These are phyloP conservation scores for Microtus richardsoni DNA, from an alignment of 2,113 vertebrate genomes.

Conservation along the genomic window DNA sequence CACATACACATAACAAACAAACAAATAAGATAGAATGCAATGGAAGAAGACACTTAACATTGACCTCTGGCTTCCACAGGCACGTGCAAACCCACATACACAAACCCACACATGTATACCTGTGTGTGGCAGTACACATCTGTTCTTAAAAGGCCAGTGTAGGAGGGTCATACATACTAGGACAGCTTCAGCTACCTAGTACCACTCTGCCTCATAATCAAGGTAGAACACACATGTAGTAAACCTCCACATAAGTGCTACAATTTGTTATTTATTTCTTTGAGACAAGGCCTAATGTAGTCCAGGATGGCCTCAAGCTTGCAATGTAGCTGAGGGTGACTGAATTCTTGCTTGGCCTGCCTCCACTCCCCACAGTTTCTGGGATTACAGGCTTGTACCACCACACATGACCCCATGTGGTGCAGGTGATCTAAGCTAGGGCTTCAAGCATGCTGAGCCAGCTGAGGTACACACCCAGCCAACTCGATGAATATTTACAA, in stretches of 20 bases:
- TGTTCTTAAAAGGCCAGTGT: neutral
- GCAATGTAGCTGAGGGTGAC: neutral
- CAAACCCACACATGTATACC: neutral
- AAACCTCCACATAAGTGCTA: neutral
- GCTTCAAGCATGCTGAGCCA: neutral
- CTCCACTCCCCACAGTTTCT: neutral
- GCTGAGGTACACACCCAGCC: neutral
- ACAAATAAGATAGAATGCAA: neutral
- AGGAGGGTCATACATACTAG: neutral
- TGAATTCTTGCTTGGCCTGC: neutral
- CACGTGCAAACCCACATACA: neutral
- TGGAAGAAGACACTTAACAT: neutral
- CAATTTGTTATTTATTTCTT: neutral
- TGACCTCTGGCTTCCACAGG: neutral
- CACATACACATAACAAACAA: neutral
- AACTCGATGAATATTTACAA: neutral
- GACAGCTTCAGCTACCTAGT: neutral
- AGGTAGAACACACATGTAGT: neutral
- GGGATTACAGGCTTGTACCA: no score
- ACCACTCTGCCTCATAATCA: neutral
- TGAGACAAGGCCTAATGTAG: neutral
- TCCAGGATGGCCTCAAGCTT: neutral
- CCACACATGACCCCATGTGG: neutral
- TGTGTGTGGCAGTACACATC: neutral
- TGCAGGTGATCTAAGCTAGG: neutral